Conservation (phyloP, 1,140 invertebrate species). For the Drosophila virilis region DNA sequence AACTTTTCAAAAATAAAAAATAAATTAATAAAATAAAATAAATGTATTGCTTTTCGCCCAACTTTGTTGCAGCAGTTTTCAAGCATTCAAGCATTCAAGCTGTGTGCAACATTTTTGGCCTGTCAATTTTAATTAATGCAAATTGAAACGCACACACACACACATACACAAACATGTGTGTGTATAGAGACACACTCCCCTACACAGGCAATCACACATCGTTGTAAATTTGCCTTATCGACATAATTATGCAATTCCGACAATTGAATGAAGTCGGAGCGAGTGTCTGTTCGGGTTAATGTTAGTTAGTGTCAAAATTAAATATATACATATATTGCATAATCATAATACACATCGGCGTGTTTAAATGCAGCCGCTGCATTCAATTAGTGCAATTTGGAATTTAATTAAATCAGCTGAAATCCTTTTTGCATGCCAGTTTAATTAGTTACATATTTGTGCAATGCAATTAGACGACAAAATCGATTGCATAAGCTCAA, state of each 20-base stretch:
- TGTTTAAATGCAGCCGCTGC: slow-evolving; percentile 7
- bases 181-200: slow-evolving; percentile 9
- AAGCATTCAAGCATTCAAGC: slow-evolving; percentile 55
- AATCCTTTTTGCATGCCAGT: slow-evolving; percentile 28
- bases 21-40: slow-evolving; percentile 20
- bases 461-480: slow-evolving; percentile 19
- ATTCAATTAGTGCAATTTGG: slow-evolving; percentile 16
- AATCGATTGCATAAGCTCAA: slow-evolving; percentile 27
- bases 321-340: slow-evolving; percentile 17
- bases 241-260: slow-evolving; percentile 70
- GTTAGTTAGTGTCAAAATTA: slow-evolving; percentile 23
- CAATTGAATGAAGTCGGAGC: slow-evolving; percentile 65
- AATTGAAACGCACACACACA: slow-evolving; percentile 42
- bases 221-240: slow-evolving; percentile 67
- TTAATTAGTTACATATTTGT: slow-evolving; percentile 13
- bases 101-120: slow-evolving; percentile 44
- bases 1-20: slow-evolving; percentile 45
- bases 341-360: slow-evolving; percentile 29
- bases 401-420: slow-evolving; percentile 24
- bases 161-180: slow-evolving; percentile 11
- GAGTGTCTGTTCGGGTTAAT: slow-evolving; percentile 27
- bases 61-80: slow-evolving; percentile 3
- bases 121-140: slow-evolving; percentile 69
- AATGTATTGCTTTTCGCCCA: slow-evolving; percentile 8
- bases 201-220: slow-evolving; percentile 25